phyloP scores from a whole-genome alignment of 2,888 invertebrate genomes.

The Therioaphis trifolii region DNA sequence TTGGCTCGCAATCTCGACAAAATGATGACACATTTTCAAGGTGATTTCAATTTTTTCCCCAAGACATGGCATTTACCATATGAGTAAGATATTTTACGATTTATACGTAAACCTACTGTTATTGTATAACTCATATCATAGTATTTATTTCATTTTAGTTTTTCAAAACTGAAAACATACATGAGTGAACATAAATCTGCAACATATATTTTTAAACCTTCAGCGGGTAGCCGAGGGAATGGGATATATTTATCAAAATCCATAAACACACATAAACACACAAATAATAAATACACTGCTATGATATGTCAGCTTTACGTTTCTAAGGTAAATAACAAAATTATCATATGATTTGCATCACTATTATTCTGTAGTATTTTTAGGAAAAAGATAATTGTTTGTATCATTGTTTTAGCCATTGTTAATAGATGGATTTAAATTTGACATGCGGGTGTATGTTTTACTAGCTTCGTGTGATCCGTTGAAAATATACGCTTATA shows the following conservation, averaged over 20 bases:
- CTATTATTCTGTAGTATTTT: no score
- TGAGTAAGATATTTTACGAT: slow-evolving; percentile 16
- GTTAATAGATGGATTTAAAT: no score
- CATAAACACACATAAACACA: no score
- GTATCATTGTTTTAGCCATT: no score
- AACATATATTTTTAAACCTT: slow-evolving; percentile 91
- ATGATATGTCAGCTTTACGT: no score
- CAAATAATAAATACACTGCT: no score
- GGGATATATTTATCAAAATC: slow-evolving; percentile 89
- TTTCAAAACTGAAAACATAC: slow-evolving; percentile 18
- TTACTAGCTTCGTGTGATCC: no score
- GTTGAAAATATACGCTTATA: slow-evolving; percentile 87
- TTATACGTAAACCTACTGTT: no score
- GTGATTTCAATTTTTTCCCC: slow-evolving; percentile 91
- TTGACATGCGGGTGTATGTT: no score
- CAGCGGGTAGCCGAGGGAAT: slow-evolving; percentile 89
- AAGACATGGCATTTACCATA: slow-evolving; percentile 91
- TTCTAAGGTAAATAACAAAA: slow-evolving; percentile 67
- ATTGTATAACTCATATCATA: no score
- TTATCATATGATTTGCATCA: neutral
- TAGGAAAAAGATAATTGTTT: no score
- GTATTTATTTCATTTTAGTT: no score
- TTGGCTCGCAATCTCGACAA: slow-evolving; percentile 89
- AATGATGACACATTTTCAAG: slow-evolving; percentile 88
- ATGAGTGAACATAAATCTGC: slow-evolving; percentile 70